A percentile compares a stretch with the other conserved stretches of the same genome.
phyloP scores from a whole-genome alignment of 2,113 vertebrate genomes.

The Deroptyus accipitrinus region DNA sequence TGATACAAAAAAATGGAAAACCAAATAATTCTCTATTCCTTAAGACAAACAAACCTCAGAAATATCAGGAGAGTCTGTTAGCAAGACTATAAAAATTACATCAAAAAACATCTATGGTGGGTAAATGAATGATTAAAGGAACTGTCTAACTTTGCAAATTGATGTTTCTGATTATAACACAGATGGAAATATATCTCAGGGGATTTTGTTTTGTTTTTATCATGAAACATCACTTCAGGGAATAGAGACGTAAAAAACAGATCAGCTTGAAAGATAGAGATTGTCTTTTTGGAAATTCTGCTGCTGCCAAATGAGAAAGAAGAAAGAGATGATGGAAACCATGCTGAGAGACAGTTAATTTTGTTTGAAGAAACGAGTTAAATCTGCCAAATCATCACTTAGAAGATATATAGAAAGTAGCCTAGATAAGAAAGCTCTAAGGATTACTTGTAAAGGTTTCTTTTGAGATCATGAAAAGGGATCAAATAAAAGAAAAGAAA shows the following conservation, averaged over 20 bases:
- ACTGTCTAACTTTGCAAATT: background rate
- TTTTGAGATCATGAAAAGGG: background rate
- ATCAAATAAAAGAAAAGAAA: background rate
- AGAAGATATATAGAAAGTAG: background rate
- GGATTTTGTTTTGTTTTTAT: background rate
- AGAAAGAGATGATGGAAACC: background rate
- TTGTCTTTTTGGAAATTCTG: background rate
- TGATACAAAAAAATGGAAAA: background rate
- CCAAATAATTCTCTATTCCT: background rate
- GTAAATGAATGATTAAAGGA: background rate
- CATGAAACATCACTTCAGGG: background rate
- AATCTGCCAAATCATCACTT: background rate
- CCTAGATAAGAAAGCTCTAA: background rate
- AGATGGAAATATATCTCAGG: background rate
- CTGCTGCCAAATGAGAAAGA: background rate
- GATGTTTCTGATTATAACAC: background rate
- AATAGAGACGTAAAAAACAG: background rate
- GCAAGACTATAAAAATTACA: background rate
- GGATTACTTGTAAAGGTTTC: background rate
- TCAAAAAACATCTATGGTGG: background rate
- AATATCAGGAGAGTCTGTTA: background rate
- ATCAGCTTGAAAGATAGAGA: background rate
- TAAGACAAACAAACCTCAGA: background rate
- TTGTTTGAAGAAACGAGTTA: background rate
- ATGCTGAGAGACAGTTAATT: background rate